Conservation (phyloP, 2,888 invertebrate genomes). For the Megastigmus dorsalis region DNA sequence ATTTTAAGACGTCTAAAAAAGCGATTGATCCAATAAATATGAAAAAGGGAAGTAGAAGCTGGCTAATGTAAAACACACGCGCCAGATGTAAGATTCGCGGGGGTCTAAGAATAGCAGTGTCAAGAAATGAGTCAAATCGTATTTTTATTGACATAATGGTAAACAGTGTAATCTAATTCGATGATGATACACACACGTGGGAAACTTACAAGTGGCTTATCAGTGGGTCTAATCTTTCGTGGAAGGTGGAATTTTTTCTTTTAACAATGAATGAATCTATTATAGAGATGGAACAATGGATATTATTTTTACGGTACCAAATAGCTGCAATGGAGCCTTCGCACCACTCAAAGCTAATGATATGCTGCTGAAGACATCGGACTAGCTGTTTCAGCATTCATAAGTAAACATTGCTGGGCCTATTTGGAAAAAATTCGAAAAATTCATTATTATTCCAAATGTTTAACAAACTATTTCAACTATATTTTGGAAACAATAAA, state of each 20-base stretch:
- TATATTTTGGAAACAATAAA: no score
- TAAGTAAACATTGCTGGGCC: no score
- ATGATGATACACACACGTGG: conserved; percentile 30
- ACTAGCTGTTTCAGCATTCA: not conserved
- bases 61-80: no score
- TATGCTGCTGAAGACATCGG: not conserved
- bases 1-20: conserved; percentile 8
- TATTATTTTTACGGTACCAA: conserved; percentile 15
- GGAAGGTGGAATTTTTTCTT: conserved; percentile 31
- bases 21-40: not conserved
- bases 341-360: not conserved
- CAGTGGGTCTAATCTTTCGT: conserved; percentile 9
- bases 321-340: not conserved
- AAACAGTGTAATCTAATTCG: conserved; percentile 35
- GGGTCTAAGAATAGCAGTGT: conserved; percentile 19
- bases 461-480: no score
- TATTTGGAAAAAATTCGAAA: no score
- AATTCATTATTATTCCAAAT: no score
- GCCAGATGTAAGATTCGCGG: not conserved
- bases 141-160: not conserved
- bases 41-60: not conserved
- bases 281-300: conserved; percentile 13
- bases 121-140: not conserved
- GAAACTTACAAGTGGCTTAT: conserved; percentile 35
- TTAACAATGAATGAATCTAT: conserved; percentile 26